Conservation (phyloP, 2,113 vertebrate genomes). For the Tauraco erythrolophus region DNA sequence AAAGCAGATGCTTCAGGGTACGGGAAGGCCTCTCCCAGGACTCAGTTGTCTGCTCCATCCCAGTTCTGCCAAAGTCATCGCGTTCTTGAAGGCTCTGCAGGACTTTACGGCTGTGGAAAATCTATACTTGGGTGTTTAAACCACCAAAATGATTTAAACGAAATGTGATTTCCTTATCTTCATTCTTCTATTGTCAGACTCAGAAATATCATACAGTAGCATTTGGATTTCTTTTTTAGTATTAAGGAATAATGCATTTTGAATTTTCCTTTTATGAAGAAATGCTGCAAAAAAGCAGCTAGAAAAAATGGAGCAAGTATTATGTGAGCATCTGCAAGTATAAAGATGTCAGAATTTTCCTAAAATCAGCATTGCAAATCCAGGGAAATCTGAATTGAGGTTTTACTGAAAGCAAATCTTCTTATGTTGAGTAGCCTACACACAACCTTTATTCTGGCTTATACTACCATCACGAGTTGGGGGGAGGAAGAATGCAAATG, state of each 20-base stretch:
- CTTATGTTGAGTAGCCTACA: not conserved
- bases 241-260: not conserved
- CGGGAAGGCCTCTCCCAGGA: not conserved
- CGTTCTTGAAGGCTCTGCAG: not conserved
- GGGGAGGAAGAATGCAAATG: not conserved
- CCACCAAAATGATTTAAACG: not conserved
- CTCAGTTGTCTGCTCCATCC: not conserved
- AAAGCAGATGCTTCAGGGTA: not conserved
- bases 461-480: rapidly evolving
- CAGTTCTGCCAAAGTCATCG: not conserved
- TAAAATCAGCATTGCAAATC: not conserved
- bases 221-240: not conserved
- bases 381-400: not conserved
- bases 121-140: not conserved
- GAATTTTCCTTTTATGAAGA: not conserved
- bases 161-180: not conserved
- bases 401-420: not conserved
- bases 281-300: not conserved
- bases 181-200: not conserved
- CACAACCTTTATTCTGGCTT: not conserved
- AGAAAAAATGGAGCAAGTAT: not conserved
- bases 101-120: not conserved
- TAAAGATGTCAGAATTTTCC: not conserved
- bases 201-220: not conserved
- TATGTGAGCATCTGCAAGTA: not conserved